Conservation (phyloP, 2,797 vertebrate genomes). For the Bradypus variegatus region DNA sequence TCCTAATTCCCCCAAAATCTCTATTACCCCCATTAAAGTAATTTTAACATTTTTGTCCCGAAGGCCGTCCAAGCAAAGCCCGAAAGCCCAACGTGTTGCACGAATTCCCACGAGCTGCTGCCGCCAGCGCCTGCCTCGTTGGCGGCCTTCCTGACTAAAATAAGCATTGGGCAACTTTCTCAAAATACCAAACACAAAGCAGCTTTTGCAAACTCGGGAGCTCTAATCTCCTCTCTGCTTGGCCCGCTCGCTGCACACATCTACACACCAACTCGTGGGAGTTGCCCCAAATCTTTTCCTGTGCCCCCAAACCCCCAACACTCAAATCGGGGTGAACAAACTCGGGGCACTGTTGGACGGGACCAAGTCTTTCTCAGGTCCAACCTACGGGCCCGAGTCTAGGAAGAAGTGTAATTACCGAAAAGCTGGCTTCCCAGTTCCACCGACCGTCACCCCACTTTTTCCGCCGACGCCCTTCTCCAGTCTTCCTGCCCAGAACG, state of each 20-base stretch:
- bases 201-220: constrained; percentile 64
- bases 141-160: constrained; percentile 58
- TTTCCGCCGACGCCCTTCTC: constrained; percentile 44
- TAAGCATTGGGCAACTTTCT: constrained; percentile 87
- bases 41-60: neutral
- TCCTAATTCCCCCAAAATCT: neutral
- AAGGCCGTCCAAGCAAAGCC: neutral
- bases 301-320: neutral
- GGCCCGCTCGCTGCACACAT: neutral
- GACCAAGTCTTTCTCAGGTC: neutral
- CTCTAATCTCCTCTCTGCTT: constrained; percentile 53
- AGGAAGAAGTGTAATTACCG: constrained; percentile 37
- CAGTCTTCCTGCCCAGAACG: constrained; percentile 24
- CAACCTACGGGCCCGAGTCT: neutral
- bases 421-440: neutral
- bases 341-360: neutral
- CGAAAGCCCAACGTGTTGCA: neutral
- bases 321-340: constrained; percentile 1
- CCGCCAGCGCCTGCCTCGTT: constrained; percentile 51
- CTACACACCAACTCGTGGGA: neutral
- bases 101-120: constrained; percentile 53
- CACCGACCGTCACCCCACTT: neutral
- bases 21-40: neutral
- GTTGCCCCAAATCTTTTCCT: neutral
- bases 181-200: constrained; percentile 76